These are phyloP conservation scores for Xiphias gladius DNA, from an alignment of 2,113 vertebrate species.

Conservation along the genomic window DNA sequence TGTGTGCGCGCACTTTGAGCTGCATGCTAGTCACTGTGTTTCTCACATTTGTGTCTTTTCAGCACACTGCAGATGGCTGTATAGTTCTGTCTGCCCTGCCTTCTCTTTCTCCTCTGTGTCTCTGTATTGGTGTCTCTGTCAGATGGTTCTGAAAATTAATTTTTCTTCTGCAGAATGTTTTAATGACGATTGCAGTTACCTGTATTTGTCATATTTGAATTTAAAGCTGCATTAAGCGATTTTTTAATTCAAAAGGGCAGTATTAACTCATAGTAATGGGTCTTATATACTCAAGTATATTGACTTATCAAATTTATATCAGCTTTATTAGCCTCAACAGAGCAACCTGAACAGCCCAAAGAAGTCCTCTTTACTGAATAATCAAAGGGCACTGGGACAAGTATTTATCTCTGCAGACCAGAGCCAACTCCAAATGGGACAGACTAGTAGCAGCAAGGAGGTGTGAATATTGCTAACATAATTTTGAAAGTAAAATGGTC, in stretches of 20 bases:
- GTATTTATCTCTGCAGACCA: not conserved
- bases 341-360: too few relatives aligned
- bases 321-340: not conserved
- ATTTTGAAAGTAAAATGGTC: too few relatives aligned
- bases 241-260: not conserved
- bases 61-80: conserved; percentile 46
- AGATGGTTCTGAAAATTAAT: not conserved
- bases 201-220: not conserved
- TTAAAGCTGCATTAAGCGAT: conserved; percentile 57
- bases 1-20: not conserved
- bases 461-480: too few relatives aligned
- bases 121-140: conserved; percentile 39
- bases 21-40: conserved; percentile 44
- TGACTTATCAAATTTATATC: not conserved
- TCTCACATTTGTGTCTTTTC: conserved; percentile 52
- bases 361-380: not conserved
- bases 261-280: not conserved
- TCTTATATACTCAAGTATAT: not conserved
- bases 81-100: conserved; percentile 23
- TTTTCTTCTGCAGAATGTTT: conserved; percentile 10
- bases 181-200: not conserved
- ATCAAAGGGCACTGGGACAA: not conserved
- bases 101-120: conserved; percentile 26
- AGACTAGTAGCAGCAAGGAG: too few relatives aligned
- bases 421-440: too few relatives aligned